These are phyloP conservation scores for Pseudomugil tenellus DNA, from an alignment of 2,797 vertebrate genomes.

Conservation along the genomic window DNA sequence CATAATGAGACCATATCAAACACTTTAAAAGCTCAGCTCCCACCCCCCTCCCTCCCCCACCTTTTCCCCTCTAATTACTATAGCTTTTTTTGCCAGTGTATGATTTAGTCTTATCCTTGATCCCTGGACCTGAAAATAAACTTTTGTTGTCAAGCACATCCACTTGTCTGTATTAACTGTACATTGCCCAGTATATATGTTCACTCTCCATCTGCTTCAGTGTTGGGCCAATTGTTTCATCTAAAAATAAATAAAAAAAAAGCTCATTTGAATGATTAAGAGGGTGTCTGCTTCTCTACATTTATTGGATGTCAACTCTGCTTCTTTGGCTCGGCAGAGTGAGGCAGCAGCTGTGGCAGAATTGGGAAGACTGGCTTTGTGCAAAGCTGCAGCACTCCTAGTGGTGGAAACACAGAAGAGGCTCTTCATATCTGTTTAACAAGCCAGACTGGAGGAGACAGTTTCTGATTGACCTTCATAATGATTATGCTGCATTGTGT, in stretches of 20 bases:
- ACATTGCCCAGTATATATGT: constrained; percentile 41
- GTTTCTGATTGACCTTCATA: constrained; percentile 39
- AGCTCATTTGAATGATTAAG: constrained; percentile 61
- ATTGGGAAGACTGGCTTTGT: constrained; percentile 50
- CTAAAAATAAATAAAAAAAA: constrained; percentile 51
- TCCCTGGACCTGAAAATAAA: constrained; percentile 43
- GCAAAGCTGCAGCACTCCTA: constrained; percentile 77
- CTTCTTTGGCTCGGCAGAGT: constrained; percentile 49
- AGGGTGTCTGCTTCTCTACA: constrained; percentile 62
- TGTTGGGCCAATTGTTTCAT: constrained; percentile 70
- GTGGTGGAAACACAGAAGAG: constrained; percentile 54
- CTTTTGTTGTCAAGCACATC: constrained; percentile 49
- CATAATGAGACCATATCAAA: constrained; percentile 8
- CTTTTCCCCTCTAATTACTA: not conserved
- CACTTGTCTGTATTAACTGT: constrained; percentile 54
- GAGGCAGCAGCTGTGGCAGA: constrained; percentile 65
- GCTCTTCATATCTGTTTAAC: constrained; percentile 25
- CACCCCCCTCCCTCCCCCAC: too few relatives aligned
- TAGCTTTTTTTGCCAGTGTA: constrained; percentile 16
- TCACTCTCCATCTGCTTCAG: constrained; percentile 41
- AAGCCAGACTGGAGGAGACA: constrained; percentile 41
- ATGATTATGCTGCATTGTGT: constrained; percentile 21
- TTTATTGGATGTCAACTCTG: constrained; percentile 65
- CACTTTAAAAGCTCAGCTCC: constrained; percentile 8
- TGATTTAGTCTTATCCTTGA: constrained; percentile 50